Evolutionary conservation across 2,888 invertebrate species (phyloP).

Genomic region (Drosophila fulvimacula): DNA sequence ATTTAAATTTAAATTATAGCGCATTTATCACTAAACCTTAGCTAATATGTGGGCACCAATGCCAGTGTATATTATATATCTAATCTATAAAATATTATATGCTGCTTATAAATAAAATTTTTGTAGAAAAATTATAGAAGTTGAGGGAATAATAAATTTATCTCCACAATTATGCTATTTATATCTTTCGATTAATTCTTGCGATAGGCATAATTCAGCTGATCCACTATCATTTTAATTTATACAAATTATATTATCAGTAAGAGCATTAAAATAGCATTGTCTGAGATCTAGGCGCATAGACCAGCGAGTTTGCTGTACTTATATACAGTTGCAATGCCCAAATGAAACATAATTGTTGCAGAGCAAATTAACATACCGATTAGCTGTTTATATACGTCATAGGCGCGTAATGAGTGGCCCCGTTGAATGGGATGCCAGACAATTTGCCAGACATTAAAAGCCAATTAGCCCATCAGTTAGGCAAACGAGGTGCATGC

Average conservation of each 20-base stretch:
- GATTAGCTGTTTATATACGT: background rate
- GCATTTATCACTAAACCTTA: no score
- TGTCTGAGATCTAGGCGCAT: background rate
- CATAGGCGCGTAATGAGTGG: slow-evolving; percentile 19
- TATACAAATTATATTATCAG: no score
- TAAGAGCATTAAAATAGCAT: background rate
- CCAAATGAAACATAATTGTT: background rate
- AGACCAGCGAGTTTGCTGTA: background rate
- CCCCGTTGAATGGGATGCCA: slow-evolving; percentile 23
- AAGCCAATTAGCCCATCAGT: slow-evolving; percentile 72
- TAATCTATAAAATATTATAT: no score
- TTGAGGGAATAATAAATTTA: background rate
- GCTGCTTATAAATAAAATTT: no score
- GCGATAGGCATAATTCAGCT: background rate
- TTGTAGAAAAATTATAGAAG: no score
- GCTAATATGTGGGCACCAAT: no score
- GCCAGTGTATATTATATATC: no score
- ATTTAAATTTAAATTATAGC: no score
- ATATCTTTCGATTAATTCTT: background rate
- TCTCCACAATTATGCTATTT: background rate
- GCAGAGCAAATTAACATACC: background rate
- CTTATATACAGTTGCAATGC: background rate
- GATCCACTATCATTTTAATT: no score
- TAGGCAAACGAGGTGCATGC: slow-evolving; percentile 39
- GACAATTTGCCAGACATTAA: slow-evolving; percentile 73